Evolutionary conservation across 2,797 vertebrate species (phyloP).

Genomic region (Squalus acanthias): DNA sequence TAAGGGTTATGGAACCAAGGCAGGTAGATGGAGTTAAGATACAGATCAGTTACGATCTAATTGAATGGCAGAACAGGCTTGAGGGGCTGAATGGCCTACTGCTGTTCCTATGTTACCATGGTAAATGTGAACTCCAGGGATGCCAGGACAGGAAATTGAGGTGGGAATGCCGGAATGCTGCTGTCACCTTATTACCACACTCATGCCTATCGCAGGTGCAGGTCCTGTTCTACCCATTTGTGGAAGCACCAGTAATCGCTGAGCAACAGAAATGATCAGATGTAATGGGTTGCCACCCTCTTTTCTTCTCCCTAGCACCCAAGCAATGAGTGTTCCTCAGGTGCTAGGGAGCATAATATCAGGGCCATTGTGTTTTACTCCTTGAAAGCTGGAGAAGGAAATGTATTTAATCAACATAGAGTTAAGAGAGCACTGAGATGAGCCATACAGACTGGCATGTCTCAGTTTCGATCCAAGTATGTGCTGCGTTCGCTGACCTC

Average conservation of each 20-base stretch:
- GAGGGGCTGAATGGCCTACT: neutral
- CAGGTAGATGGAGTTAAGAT: neutral
- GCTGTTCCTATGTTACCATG: neutral
- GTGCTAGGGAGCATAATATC: neutral
- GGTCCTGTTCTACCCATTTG: neutral
- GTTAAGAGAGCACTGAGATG: neutral
- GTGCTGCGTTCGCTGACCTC: neutral
- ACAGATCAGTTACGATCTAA: neutral
- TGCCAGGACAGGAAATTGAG: neutral
- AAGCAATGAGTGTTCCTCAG: neutral
- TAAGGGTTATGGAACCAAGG: neutral
- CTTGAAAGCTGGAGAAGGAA: neutral
- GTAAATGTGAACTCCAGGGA: neutral
- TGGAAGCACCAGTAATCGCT: neutral
- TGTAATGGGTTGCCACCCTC: neutral
- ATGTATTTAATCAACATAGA: neutral
- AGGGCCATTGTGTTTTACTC: neutral
- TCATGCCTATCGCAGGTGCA: no score
- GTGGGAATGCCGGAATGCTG: neutral
- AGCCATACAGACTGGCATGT: neutral
- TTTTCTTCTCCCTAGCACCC: neutral
- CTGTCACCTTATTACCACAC: neutral
- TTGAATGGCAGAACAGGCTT: neutral
- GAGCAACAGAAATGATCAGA: neutral
- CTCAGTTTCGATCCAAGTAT: neutral